A percentile compares a stretch with the other conserved stretches of the same genome.
Conservation (phyloP, 2,113 vertebrate species). For the Dissostichus mawsoni region DNA sequence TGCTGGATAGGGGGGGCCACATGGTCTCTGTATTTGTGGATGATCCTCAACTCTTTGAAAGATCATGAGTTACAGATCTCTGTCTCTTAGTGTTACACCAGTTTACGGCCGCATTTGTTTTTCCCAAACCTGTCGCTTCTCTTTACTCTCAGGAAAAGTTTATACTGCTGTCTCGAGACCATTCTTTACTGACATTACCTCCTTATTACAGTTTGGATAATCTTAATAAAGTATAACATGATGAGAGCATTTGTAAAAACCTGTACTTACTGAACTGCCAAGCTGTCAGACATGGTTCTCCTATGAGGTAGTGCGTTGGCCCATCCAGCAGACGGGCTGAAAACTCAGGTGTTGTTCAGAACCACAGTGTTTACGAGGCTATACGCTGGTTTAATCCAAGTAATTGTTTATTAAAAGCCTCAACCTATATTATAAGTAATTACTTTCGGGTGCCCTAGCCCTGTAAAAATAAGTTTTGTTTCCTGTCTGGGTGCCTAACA, state of each 20-base stretch:
- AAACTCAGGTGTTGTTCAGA: slow-evolving; percentile 75
- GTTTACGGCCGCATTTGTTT: slow-evolving; percentile 16
- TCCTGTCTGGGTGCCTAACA: slow-evolving; percentile 71
- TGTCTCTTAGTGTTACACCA: slow-evolving; percentile 30
- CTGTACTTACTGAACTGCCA: slow-evolving; percentile 25
- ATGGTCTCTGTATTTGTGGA: slow-evolving; percentile 50
- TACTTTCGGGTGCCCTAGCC: slow-evolving; percentile 69
- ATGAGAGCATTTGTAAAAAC: slow-evolving; percentile 37
- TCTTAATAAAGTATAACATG: slow-evolving; percentile 19
- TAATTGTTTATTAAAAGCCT: slow-evolving; percentile 77
- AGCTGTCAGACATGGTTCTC: slow-evolving; percentile 52
- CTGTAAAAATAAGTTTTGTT: slow-evolving; percentile 73
- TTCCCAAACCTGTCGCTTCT: slow-evolving; percentile 20
- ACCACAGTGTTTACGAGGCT: slow-evolving; percentile 71
- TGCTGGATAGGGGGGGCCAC: slow-evolving; percentile 39
- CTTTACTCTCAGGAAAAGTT: slow-evolving; percentile 5
- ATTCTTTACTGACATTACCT: slow-evolving; percentile 3
- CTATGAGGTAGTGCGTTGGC: slow-evolving; percentile 63
- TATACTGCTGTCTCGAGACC: neutral
- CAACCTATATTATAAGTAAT: slow-evolving; percentile 66
- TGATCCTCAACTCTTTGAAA: slow-evolving; percentile 42
- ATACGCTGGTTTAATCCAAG: slow-evolving; percentile 71
- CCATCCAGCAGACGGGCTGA: slow-evolving; percentile 50
- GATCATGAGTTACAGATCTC: slow-evolving; percentile 32
- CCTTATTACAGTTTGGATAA: neutral